Evolutionary conservation across 2,113 vertebrate species (phyloP).

Genomic region (Herpetotheres cachinnans): DNA sequence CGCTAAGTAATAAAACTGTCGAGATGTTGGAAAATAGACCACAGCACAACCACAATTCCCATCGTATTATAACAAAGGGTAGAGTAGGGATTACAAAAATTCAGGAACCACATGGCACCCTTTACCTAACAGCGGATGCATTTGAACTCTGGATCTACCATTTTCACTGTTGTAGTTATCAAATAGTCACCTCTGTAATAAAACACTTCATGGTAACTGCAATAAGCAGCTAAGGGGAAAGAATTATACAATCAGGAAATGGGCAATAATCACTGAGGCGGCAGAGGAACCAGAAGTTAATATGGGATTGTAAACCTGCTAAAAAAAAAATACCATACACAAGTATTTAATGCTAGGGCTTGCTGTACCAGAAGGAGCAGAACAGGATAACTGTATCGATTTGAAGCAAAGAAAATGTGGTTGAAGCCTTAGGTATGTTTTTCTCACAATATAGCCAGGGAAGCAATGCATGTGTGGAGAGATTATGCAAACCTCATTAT

Average conservation of each 20-base stretch:
- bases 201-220: neutral
- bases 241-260: neutral
- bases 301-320: neutral
- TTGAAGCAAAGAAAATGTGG: neutral
- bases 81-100: neutral
- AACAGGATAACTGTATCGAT: neutral
- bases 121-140: neutral
- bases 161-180: neutral
- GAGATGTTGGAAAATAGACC: neutral
- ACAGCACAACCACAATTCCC: neutral
- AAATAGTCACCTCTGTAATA: neutral
- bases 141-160: neutral
- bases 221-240: neutral
- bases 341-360: neutral
- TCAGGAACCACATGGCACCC: neutral
- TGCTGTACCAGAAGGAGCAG: neutral
- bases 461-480: neutral
- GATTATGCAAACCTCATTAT: neutral
- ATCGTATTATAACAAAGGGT: neutral
- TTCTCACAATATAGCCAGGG: neutral
- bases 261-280: neutral
- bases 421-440: neutral
- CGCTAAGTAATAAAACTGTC: neutral
- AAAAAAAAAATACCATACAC: neutral
- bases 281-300: neutral